Evolutionary conservation across 2,113 vertebrate genomes (phyloP), one percentile per base, ranked within the genome.

Genomic region (Phaethon lepturus): DNA sequence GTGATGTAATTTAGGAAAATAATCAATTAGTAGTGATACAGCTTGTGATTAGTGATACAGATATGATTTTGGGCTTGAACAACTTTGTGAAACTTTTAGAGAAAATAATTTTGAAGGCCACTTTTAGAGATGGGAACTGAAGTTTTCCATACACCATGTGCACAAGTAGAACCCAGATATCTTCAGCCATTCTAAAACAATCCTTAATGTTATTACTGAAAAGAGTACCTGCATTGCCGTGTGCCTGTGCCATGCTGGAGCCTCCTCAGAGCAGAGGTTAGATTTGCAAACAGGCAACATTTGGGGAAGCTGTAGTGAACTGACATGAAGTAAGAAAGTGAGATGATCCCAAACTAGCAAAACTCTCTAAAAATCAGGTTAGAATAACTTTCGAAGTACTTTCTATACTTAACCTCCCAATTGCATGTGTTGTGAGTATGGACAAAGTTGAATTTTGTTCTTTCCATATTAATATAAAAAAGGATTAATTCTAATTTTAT

Each of bases 401-500:
- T 82, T 53, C 14, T 60, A 1, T 28, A n/a, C 40, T 66, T 93
- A 69, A 79, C n/a, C 91, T 93, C 23, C 25, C 28, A 26, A 24
- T 22, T 47, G 45, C 10, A 17, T 44, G 6, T 47, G 31, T 73
- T 91, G 31, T 35, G 33, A 76, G 29, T 23, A 20, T 82, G 78
- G 71, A 73, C 22, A 93, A 95, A 85, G 87, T 15, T 56, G 60
- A 94, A 95, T 47, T 92, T 92, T 92, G 79, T 62, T 95, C 44
- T 66, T 69, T 88, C 31, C 67, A 68, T 29, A 67, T 93, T 95
- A 88, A 66, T 49, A 66, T 69, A 72, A 81, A 79, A 88, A 94
- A 84, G 40, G 53, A 94, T 95, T 84, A 78, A 87, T 82, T 85
- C 69, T 94, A 53, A 89, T 93, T 83, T 93, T 92, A 73, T 53